A percentile compares a stretch with the other conserved stretches of the same genome.
Evolutionary conservation across 64 coral and sea anemone species (phyloP).

Genomic region (Acropora yongei): DNA sequence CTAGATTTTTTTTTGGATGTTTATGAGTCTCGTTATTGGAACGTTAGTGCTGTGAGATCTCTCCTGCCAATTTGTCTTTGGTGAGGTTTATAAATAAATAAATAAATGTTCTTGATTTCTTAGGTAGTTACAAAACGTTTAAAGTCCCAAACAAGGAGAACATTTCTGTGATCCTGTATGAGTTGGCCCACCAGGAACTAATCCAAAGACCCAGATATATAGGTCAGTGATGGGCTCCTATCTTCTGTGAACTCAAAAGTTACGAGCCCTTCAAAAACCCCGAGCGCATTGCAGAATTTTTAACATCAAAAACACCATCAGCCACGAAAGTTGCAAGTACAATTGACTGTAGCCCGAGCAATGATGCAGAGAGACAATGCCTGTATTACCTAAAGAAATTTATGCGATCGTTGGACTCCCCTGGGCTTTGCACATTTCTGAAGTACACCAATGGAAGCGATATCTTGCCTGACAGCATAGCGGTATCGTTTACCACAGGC

Average conservation of each 20-base stretch:
- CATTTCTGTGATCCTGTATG: background rate
- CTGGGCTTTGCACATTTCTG: background rate
- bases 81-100: no score
- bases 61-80: no score
- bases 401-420: background rate
- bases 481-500: conserved; percentile 67
- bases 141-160: background rate
- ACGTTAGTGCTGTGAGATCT: no score
- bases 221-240: background rate
- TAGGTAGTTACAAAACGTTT: conserved; percentile 1
- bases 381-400: background rate
- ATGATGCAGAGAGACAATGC: background rate
- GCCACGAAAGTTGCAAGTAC: background rate
- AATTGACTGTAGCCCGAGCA: background rate
- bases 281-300: background rate
- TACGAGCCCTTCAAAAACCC: background rate
- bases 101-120: background rate
- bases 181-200: background rate
- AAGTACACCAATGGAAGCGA: background rate
- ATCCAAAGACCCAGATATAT: background rate
- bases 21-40: no score
- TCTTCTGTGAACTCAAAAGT: background rate
- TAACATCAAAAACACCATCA: background rate
- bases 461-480: conserved; percentile 22
- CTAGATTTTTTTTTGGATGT: no score